Conservation (phyloP, 2,113 vertebrate species). For the Halcyon senegalensis region DNA sequence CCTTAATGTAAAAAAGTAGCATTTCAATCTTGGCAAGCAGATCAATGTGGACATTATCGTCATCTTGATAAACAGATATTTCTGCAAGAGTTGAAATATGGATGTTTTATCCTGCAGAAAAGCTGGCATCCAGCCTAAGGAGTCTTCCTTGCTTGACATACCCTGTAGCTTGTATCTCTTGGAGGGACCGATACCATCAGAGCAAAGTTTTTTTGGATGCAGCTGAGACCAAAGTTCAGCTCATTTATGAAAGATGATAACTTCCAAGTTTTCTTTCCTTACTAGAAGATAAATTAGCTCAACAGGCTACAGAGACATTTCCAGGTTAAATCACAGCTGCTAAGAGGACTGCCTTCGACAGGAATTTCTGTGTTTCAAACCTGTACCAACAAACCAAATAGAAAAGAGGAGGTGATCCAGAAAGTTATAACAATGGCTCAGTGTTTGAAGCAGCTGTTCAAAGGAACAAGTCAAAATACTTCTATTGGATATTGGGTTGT, state of each 20-base stretch:
- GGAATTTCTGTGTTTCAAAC: not conserved
- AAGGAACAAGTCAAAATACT: not conserved
- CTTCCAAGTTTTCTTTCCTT: not conserved
- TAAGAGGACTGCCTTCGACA: not conserved
- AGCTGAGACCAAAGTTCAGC: not conserved
- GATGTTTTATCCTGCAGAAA: not conserved
- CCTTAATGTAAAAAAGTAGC: not conserved
- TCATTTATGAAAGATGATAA: not conserved
- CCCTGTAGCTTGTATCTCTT: not conserved
- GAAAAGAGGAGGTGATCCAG: not conserved
- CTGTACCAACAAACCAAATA: not conserved
- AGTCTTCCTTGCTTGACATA: not conserved
- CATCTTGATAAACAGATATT: constrained; percentile 23
- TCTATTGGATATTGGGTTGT: not conserved
- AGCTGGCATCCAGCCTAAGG: not conserved
- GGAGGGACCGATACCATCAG: not conserved
- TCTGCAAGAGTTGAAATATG: constrained; percentile 12
- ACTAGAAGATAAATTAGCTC: not conserved
- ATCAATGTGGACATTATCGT: not conserved
- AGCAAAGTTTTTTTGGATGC: not conserved
- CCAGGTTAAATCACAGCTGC: not conserved
- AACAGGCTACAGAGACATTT: not conserved
- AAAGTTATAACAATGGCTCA: not conserved
- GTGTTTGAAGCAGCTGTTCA: not conserved
- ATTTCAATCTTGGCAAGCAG: constrained; percentile 8